phyloP scores from a whole-genome alignment of 2,888 invertebrate genomes.

The Meteorus cinctellus region DNA sequence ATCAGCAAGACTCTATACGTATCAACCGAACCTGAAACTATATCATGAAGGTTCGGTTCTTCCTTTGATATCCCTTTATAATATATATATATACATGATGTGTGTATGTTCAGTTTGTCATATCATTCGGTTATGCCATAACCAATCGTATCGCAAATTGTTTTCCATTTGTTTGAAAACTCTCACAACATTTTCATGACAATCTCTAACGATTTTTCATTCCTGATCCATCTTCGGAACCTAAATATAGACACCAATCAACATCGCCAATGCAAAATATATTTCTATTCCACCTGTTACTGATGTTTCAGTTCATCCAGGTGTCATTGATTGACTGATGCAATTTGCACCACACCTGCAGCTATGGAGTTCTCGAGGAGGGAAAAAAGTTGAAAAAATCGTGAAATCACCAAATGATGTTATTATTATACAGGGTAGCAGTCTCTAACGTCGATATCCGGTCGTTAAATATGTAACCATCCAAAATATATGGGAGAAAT shows the following conservation, averaged over 20 bases:
- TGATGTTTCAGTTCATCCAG: neutral
- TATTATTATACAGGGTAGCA: neutral
- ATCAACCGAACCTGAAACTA: slow-evolving; percentile 67
- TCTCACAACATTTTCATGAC: neutral
- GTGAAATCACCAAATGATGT: neutral
- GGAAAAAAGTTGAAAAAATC: neutral
- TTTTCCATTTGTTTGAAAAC: slow-evolving; percentile 71
- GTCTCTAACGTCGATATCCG: neutral
- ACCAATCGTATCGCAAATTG: slow-evolving; percentile 70
- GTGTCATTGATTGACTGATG: slow-evolving; percentile 4
- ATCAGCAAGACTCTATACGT: slow-evolving; percentile 55
- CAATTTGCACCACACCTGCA: neutral
- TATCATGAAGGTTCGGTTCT: slow-evolving; percentile 70
- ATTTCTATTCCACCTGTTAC: slow-evolving; percentile 10
- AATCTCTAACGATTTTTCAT: too few species aligned
- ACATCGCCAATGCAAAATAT: neutral
- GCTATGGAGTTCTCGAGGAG: neutral
- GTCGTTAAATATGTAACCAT: neutral
- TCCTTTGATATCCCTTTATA: slow-evolving; percentile 66
- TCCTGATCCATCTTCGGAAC: slow-evolving; percentile 40
- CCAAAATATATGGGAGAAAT: neutral
- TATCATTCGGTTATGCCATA: slow-evolving; percentile 70
- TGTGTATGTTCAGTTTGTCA: slow-evolving; percentile 71
- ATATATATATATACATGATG: slow-evolving; percentile 52
- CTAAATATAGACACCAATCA: neutral